Conservation (phyloP, 2,888 invertebrate genomes). For the Pristionchus arcanus region DNA sequence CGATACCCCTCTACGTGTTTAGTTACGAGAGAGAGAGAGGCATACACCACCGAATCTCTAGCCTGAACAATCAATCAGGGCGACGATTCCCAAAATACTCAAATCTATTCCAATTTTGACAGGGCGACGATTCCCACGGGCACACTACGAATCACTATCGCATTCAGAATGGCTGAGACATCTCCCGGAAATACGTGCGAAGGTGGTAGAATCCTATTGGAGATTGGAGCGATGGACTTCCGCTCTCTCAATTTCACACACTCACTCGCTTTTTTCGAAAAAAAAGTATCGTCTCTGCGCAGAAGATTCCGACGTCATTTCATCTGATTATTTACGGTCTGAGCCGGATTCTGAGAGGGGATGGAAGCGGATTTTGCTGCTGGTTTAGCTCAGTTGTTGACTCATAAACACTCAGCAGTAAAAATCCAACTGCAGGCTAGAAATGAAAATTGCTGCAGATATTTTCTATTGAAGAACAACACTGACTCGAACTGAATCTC, state of each 20-base stretch:
- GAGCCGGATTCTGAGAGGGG: not conserved
- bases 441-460: too few species aligned
- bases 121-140: not conserved
- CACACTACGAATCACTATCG: not conserved
- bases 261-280: not conserved
- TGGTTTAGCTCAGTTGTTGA: not conserved
- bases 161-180: not conserved
- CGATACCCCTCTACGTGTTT: not conserved
- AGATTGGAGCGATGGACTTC: not conserved
- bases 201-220: not conserved
- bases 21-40: not conserved
- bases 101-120: not conserved
- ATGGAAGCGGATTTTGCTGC: not conserved
- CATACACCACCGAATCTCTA: not conserved
- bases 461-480: too few species aligned
- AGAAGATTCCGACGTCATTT: not conserved
- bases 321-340: conserved; percentile 15
- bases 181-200: conserved; percentile 5
- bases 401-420: not conserved
- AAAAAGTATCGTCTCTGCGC: not conserved
- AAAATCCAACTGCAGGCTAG: too few species aligned
- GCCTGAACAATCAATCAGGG: conserved; percentile 5
- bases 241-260: not conserved
- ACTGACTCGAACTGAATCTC: not conserved
- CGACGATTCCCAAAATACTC: not conserved